Percentiles rank a stretch among this genome's conserved stretches.
Evolutionary conservation across 2,113 vertebrate genomes (phyloP).

Genomic region (Planiliza haematocheilus): DNA sequence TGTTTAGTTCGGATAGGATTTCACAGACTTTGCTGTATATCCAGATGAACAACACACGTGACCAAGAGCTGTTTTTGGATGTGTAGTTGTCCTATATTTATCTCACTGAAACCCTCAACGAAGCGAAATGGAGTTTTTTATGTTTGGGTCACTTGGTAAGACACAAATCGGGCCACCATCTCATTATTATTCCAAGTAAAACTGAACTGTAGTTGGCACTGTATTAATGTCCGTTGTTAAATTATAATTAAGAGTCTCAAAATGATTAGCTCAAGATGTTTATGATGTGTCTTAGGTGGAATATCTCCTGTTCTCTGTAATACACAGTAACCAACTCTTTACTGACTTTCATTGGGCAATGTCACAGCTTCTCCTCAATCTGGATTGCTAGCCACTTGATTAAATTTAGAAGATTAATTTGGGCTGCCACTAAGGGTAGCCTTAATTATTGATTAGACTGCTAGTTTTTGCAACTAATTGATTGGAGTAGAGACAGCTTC

Average conservation of each 20-base stretch:
- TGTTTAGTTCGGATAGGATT: slow-evolving; percentile 3
- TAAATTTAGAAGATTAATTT: too few species aligned
- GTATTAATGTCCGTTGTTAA: too few species aligned
- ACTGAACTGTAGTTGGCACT: too few species aligned
- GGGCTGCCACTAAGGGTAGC: too few species aligned
- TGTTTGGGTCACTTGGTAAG: background rate
- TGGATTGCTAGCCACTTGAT: too few species aligned
- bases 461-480: too few species aligned
- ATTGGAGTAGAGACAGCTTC: background rate
- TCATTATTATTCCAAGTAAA: background rate
- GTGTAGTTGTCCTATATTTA: slow-evolving; percentile 78
- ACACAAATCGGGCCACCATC: background rate
- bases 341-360: too few species aligned
- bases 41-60: slow-evolving; percentile 59
- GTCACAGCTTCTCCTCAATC: too few species aligned
- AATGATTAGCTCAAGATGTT: background rate
- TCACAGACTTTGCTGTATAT: slow-evolving; percentile 23
- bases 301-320: too few species aligned
- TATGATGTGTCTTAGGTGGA: background rate
- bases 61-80: slow-evolving; percentile 74
- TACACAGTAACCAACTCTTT: too few species aligned
- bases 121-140: slow-evolving; percentile 27
- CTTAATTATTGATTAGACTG: too few species aligned
- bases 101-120: slow-evolving; percentile 27
- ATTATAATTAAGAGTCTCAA: background rate